These are phyloP conservation scores for Hippocampus barbouri DNA, from an alignment of 2,113 vertebrate genomes.

Conservation along the genomic window DNA sequence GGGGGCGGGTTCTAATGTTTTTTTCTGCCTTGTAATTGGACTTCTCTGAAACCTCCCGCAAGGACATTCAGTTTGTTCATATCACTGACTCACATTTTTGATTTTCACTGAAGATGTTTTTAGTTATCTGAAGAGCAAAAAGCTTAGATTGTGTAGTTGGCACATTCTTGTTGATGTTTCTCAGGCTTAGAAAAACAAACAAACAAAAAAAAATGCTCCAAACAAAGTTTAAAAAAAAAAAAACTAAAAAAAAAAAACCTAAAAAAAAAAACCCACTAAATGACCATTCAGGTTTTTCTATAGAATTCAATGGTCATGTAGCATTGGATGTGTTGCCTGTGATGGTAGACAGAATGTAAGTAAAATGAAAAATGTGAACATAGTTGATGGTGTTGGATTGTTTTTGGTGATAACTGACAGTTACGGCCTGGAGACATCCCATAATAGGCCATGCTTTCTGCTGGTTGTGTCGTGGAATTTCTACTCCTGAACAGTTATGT, in stretches of 20 bases:
- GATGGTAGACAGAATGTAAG: constrained; percentile 49
- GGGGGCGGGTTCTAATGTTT: constrained; percentile 5
- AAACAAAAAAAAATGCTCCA: constrained; percentile 15
- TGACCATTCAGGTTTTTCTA: constrained; percentile 46
- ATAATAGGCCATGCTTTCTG: neutral
- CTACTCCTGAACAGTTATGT: neutral
- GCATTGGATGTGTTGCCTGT: constrained; percentile 29
- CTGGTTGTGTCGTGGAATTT: constrained; percentile 30
- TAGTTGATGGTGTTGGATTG: constrained; percentile 23
- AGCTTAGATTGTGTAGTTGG: constrained; percentile 8
- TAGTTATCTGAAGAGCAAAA: neutral
- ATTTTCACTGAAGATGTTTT: neutral
- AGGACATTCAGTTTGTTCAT: constrained; percentile 1
- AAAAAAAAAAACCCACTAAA: constrained; percentile 7
- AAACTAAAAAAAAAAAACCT: constrained; percentile 2
- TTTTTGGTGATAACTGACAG: constrained; percentile 26
- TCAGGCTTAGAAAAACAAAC: constrained; percentile 33
- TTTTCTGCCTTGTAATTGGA: constrained; percentile 33
- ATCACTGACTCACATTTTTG: constrained; percentile 1
- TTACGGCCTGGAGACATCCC: constrained; percentile 2
- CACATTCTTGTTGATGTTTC: constrained; percentile 12
- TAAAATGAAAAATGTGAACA: constrained; percentile 22
- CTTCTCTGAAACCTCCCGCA: neutral
- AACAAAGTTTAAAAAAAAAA: constrained; percentile 3
- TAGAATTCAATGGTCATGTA: constrained; percentile 2